Percentiles rank a stretch among this genome's conserved stretches.
These are phyloP conservation scores for Sterna hirundo DNA, from an alignment of 2,113 vertebrate species.

Conservation along the genomic window DNA sequence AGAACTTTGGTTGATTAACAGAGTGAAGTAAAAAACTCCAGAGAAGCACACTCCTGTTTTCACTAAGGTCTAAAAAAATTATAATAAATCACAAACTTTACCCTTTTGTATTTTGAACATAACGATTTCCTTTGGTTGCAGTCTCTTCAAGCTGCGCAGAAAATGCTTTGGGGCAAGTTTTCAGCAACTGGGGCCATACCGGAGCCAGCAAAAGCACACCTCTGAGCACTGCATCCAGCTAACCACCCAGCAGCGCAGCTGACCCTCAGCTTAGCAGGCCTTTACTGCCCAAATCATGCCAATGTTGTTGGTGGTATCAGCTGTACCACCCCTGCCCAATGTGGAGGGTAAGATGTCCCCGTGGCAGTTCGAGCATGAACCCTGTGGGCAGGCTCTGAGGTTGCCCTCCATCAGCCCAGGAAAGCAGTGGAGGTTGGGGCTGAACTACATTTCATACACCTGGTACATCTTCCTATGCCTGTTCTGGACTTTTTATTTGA, in stretches of 20 bases:
- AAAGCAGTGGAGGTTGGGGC: not conserved
- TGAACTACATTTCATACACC: not conserved
- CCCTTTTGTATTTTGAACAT: conserved; percentile 62
- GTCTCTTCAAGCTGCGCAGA: not conserved
- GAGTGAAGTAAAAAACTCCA: conserved; percentile 71
- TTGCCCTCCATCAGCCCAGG: not conserved
- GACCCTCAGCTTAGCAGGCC: not conserved
- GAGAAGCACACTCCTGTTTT: conserved; percentile 58
- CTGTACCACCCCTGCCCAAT: not conserved
- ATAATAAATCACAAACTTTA: conserved; percentile 76
- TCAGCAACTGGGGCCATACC: not conserved
- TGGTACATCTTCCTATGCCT: not conserved
- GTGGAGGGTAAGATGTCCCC: not conserved
- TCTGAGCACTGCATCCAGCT: not conserved
- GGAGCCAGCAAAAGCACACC: not conserved
- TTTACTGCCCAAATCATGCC: not conserved
- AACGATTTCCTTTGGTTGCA: not conserved
- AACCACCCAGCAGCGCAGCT: not conserved
- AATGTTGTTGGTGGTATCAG: not conserved
- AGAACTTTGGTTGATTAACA: conserved; percentile 96
- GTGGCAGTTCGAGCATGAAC: not conserved
- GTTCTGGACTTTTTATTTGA: not conserved
- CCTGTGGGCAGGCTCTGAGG: not conserved
- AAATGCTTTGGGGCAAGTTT: not conserved
- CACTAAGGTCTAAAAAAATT: conserved; percentile 24